Evolutionary conservation across 1,140 invertebrate species (phyloP).

Genomic region (Apis cerana): DNA sequence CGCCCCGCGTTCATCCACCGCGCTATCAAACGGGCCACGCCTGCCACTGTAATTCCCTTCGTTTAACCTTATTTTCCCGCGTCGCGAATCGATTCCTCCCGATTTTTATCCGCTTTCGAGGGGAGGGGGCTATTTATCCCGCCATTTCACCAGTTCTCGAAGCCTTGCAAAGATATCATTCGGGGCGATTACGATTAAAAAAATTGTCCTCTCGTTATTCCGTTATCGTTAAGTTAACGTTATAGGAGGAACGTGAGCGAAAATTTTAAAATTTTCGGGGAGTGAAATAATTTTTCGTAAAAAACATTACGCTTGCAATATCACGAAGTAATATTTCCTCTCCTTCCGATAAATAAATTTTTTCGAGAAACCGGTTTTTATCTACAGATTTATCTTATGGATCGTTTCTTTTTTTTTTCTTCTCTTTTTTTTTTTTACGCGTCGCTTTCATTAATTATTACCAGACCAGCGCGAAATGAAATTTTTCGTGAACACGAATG

Average conservation of each 20-base stretch:
- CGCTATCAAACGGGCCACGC: conserved; percentile 23
- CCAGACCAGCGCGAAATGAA: no score
- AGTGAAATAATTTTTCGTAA: not conserved
- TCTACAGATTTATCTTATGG: no score
- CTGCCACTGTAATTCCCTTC: not conserved
- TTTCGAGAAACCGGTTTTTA: no score
- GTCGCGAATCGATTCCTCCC: not conserved
- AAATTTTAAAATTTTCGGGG: not conserved
- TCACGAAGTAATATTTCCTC: not conserved
- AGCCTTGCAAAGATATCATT: no score
- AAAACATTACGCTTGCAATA: not conserved
- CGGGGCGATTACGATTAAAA: not conserved
- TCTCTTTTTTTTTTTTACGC: no score
- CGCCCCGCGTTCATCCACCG: not conserved
- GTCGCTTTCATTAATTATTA: no score
- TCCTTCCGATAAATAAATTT: no score
- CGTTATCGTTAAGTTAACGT: not conserved
- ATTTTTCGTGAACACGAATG: no score
- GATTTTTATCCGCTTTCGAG: not conserved
- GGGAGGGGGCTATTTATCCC: not conserved
- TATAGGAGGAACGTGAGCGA: not conserved
- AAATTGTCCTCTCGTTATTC: not conserved
- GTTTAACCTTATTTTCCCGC: conserved; percentile 26
- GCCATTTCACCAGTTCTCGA: not conserved
- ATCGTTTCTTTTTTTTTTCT: no score